These are phyloP conservation scores for Odontocerum albicorne DNA, from an alignment of 2,888 invertebrate species.

Conservation along the genomic window DNA sequence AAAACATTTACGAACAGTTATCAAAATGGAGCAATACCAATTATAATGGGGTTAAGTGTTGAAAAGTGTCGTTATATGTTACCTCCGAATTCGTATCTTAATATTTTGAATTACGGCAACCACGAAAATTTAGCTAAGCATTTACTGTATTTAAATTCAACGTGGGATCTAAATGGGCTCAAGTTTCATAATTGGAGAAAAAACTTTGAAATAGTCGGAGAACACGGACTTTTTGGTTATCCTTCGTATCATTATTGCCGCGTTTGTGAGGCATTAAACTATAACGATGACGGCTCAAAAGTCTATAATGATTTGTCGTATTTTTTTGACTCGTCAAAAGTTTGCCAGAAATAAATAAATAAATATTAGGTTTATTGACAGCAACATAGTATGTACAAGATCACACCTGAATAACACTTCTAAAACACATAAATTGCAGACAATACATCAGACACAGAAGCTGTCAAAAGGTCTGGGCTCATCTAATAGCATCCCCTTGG, in stretches of 20 bases:
- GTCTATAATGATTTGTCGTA: constrained; percentile 46
- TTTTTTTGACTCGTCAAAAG: constrained; percentile 45
- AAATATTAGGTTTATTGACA: too few relatives aligned
- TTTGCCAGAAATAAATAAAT: too few relatives aligned
- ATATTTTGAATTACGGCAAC: constrained; percentile 58
- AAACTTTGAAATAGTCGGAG: constrained; percentile 59
- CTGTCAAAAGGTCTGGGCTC: too few relatives aligned
- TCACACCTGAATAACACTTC: too few relatives aligned
- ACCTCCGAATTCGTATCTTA: constrained; percentile 65
- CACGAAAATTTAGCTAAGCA: constrained; percentile 56
- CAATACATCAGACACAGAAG: too few relatives aligned
- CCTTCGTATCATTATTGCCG: constrained; percentile 61
- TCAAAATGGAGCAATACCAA: constrained; percentile 62
- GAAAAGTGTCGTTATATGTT: constrained; percentile 52
- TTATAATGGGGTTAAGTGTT: constrained; percentile 63
- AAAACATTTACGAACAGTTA: constrained; percentile 69
- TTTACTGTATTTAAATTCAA: constrained; percentile 51
- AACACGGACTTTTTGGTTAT: constrained; percentile 68
- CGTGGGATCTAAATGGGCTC: constrained; percentile 45
- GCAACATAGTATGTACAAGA: too few relatives aligned
- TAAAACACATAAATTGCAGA: too few relatives aligned
- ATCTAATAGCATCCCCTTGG: too few relatives aligned
- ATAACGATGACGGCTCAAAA: constrained; percentile 46
- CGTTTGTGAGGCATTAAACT: constrained; percentile 59
- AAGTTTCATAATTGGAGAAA: constrained; percentile 62